phyloP scores from a whole-genome alignment of 2,113 vertebrate genomes.

The Carassius gibelio region DNA sequence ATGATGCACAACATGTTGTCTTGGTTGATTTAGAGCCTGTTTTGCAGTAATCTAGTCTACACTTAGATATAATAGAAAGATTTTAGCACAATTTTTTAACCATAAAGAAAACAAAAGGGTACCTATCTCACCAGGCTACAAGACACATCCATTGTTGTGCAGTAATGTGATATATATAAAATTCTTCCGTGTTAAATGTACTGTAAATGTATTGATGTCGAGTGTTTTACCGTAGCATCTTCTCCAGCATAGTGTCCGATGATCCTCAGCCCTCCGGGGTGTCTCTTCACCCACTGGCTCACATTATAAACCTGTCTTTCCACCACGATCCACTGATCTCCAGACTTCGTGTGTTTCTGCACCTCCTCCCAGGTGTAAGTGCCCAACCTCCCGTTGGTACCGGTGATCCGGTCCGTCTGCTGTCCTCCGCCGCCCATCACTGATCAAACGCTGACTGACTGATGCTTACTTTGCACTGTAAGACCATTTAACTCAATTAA shows the following conservation, averaged over 20 bases:
- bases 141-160: not conserved
- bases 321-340: conserved; percentile 91
- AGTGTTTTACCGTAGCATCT: conserved; percentile 85
- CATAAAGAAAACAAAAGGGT: not conserved
- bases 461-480: conserved; percentile 16
- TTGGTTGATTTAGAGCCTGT: too few relatives aligned
- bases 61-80: too few relatives aligned
- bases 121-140: not conserved
- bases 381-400: conserved; percentile 23
- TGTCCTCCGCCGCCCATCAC: conserved; percentile 58
- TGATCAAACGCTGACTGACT: conserved; percentile 3
- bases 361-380: conserved; percentile 90
- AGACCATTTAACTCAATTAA: not conserved
- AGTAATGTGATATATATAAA: not conserved
- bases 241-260: conserved; percentile 89
- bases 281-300: conserved; percentile 84
- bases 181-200: not conserved
- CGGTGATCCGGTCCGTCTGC: conserved; percentile 55
- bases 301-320: conserved; percentile 91
- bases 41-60: too few relatives aligned
- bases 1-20: not conserved
- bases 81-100: too few relatives aligned
- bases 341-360: conserved; percentile 81
- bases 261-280: conserved; percentile 86
- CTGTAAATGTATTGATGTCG: too few relatives aligned